These are phyloP conservation scores for Protomyctophum bolini DNA, from an alignment of 2,113 vertebrate species.

Conservation along the genomic window DNA sequence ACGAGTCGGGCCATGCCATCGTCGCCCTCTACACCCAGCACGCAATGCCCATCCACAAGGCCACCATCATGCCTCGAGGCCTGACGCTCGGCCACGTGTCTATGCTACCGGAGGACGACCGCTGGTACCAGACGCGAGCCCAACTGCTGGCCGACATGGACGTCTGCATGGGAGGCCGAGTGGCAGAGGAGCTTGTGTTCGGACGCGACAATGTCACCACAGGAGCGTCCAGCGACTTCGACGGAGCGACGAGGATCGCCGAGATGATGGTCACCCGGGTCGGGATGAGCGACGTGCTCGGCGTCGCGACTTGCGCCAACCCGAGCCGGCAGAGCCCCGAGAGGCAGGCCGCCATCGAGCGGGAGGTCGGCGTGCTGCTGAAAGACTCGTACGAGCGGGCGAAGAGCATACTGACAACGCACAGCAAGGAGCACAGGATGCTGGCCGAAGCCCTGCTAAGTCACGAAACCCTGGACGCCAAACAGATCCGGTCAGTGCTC, in stretches of 20 bases:
- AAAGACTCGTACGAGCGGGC: conserved; percentile 88
- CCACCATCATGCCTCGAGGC: conserved; percentile 92
- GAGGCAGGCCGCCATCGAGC: conserved; percentile 89
- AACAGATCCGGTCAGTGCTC: no score
- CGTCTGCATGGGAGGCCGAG: conserved; percentile 90
- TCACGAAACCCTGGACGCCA: conserved; percentile 82
- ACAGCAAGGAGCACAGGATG: conserved; percentile 87
- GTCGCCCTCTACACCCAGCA: conserved; percentile 90
- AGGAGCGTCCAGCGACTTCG: conserved; percentile 92
- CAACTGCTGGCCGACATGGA: conserved; percentile 91
- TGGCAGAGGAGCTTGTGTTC: conserved; percentile 90
- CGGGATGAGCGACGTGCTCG: conserved; percentile 93
- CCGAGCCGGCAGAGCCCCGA: conserved; percentile 85
- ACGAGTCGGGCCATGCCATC: conserved; percentile 90
- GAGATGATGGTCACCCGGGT: conserved; percentile 89
- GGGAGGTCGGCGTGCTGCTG: conserved; percentile 85
- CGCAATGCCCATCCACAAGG: conserved; percentile 92
- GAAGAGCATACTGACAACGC: conserved; percentile 85
- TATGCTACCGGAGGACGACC: conserved; percentile 85
- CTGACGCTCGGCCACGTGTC: conserved; percentile 87
- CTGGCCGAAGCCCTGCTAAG: conserved; percentile 88
- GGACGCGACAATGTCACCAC: conserved; percentile 86
- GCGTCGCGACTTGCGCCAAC: conserved; percentile 89
- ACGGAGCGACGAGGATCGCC: conserved; percentile 89
- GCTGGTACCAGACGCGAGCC: conserved; percentile 89